Evolutionary conservation across 37 sponge, comb jelly and placozoan species (phyloP).

Genomic region (Oscarella lobularis): DNA sequence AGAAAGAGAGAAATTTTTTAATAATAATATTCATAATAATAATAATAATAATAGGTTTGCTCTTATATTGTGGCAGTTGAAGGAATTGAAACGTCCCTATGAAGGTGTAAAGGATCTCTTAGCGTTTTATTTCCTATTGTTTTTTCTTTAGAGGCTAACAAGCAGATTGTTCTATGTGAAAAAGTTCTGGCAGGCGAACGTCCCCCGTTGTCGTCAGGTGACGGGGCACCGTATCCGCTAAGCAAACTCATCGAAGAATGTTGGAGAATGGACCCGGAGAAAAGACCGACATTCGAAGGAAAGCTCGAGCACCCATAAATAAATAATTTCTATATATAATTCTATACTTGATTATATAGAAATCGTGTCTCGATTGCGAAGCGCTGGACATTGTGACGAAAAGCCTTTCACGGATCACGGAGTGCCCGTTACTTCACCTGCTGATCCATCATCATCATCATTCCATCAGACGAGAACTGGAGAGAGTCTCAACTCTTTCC

Average conservation of each 20-base stretch:
- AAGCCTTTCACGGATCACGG: too few relatives aligned
- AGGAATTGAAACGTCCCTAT: not conserved
- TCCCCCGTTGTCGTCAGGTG: not conserved
- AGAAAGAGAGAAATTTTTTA: not conserved
- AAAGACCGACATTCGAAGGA: not conserved
- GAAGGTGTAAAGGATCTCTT: too few relatives aligned
- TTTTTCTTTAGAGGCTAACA: not conserved
- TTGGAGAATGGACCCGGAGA: not conserved
- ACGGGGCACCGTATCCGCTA: not conserved
- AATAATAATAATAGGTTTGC: not conserved
- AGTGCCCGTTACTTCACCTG: too few relatives aligned
- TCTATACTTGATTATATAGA: too few relatives aligned
- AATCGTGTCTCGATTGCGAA: too few relatives aligned
- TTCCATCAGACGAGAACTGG: too few relatives aligned
- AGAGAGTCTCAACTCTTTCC: too few relatives aligned
- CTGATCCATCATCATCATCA: too few relatives aligned
- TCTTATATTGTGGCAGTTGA: not conserved
- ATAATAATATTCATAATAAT: not conserved
- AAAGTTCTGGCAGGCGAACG: not conserved
- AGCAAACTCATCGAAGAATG: not conserved
- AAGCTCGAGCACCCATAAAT: not conserved
- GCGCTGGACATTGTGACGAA: too few relatives aligned
- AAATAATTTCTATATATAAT: too few relatives aligned
- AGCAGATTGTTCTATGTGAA: not conserved
- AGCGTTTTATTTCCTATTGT: too few relatives aligned